Evolutionary conservation across 1,140 invertebrate genomes (phyloP).

Genomic region (Hetaerina americana): DNA sequence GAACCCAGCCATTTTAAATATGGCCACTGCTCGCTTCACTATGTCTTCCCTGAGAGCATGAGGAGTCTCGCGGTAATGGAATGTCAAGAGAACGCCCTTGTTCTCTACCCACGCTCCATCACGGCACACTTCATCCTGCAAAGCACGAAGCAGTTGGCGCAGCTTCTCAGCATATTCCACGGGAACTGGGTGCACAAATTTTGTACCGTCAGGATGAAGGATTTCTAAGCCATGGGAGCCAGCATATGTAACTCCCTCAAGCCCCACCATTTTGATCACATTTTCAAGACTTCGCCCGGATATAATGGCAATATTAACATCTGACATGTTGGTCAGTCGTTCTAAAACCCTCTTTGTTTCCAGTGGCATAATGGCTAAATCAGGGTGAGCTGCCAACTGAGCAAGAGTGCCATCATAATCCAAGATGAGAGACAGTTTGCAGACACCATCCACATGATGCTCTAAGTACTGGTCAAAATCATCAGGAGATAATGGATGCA

Average conservation of each 20-base stretch:
- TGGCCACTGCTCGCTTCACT: constrained; percentile 13
- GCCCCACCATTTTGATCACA: constrained; percentile 80
- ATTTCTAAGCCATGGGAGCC: constrained; percentile 85
- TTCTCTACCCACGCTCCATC: constrained; percentile 88
- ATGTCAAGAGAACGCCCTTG: constrained; percentile 74
- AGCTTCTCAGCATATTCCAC: constrained; percentile 72
- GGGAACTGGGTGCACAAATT: constrained; percentile 82
- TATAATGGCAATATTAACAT: constrained; percentile 78
- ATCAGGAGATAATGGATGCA: constrained; percentile 72
- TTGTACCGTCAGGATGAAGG: constrained; percentile 75
- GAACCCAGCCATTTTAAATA: constrained; percentile 53
- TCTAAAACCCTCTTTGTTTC: constrained; percentile 76
- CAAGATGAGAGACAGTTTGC: constrained; percentile 64
- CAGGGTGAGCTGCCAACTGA: constrained; percentile 77
- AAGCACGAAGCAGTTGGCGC: constrained; percentile 54
- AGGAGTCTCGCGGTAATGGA: constrained; percentile 77
- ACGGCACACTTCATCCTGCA: constrained; percentile 63
- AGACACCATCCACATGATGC: constrained; percentile 39
- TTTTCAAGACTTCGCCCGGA: constrained; percentile 77
- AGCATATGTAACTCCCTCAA: constrained; percentile 79
- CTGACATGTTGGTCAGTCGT: constrained; percentile 69
- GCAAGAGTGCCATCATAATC: constrained; percentile 85
- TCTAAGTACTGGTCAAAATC: constrained; percentile 77
- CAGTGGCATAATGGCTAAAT: constrained; percentile 66
- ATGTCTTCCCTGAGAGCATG: constrained; percentile 16